phyloP scores from a whole-genome alignment of 2,113 vertebrate genomes.

The Nycticryphes semicollaris region DNA sequence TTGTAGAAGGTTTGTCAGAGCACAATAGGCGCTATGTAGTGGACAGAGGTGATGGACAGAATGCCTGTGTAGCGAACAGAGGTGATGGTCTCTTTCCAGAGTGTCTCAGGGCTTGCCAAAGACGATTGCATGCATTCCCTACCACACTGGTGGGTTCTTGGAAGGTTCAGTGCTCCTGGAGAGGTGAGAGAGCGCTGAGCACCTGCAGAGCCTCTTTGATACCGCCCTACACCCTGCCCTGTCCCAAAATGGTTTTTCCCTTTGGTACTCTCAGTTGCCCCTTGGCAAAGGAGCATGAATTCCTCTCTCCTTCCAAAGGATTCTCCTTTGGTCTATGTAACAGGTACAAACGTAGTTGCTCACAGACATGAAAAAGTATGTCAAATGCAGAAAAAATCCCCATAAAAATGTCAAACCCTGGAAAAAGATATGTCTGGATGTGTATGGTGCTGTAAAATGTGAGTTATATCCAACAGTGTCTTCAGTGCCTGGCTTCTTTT shows the following conservation, averaged over 20 bases:
- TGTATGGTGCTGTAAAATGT: neutral
- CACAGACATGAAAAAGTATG: neutral
- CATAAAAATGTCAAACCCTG: neutral
- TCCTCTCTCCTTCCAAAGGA: neutral
- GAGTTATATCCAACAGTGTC: neutral
- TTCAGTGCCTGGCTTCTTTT: neutral
- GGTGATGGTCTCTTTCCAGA: neutral
- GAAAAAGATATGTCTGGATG: neutral
- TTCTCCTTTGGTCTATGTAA: neutral
- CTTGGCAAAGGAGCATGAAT: neutral
- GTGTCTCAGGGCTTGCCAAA: neutral
- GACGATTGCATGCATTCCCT: neutral
- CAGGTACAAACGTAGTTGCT: neutral
- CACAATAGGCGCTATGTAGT: neutral
- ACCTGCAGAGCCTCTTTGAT: no score
- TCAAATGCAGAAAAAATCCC: neutral
- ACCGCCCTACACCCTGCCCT: no score
- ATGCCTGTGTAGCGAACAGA: neutral
- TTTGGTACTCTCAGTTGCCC: neutral
- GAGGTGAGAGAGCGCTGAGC: neutral
- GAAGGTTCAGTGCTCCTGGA: neutral
- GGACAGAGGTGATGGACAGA: neutral
- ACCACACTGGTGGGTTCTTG: fast-evolving
- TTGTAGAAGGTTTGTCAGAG: neutral
- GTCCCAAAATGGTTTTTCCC: neutral